These are phyloP conservation scores for Philereme transversata DNA, from an alignment of 2,888 invertebrate genomes.

Conservation along the genomic window DNA sequence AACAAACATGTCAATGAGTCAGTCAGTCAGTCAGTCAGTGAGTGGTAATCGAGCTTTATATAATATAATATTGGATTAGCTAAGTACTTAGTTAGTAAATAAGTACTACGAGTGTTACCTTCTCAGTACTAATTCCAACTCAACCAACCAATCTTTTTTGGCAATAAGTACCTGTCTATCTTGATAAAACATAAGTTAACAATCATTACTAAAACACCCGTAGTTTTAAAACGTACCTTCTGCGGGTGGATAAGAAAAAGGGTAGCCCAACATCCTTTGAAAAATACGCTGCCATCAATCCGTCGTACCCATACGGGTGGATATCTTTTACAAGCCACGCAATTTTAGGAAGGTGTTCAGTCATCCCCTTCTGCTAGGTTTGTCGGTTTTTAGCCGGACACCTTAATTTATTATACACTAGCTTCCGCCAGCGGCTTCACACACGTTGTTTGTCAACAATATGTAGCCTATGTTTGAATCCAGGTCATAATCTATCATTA, in stretches of 20 bases:
- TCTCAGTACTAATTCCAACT: background rate
- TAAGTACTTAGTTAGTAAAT: too few species aligned
- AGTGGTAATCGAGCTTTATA: too few species aligned
- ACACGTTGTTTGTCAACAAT: too few species aligned
- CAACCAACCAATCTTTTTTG: background rate
- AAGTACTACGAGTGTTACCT: too few species aligned
- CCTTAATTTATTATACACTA: background rate
- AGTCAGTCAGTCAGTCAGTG: too few species aligned
- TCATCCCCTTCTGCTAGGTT: constrained; percentile 40
- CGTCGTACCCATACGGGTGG: constrained; percentile 51
- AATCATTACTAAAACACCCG: constrained; percentile 28
- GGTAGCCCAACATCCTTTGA: constrained; percentile 49
- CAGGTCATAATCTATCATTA: too few species aligned
- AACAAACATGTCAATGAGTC: too few species aligned
- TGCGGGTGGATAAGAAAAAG: constrained; percentile 51
- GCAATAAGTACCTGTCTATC: background rate
- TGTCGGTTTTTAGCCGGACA: background rate
- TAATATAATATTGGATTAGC: too few species aligned
- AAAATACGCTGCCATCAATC: constrained; percentile 61
- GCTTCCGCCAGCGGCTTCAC: too few species aligned
- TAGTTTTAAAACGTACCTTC: constrained; percentile 33
- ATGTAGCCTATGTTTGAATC: too few species aligned
- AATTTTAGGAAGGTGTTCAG: constrained; percentile 54
- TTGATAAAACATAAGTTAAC: constrained; percentile 19
- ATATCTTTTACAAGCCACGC: constrained; percentile 59